Conservation (phyloP, 2,888 invertebrate species). For the Cantharis rufa region DNA sequence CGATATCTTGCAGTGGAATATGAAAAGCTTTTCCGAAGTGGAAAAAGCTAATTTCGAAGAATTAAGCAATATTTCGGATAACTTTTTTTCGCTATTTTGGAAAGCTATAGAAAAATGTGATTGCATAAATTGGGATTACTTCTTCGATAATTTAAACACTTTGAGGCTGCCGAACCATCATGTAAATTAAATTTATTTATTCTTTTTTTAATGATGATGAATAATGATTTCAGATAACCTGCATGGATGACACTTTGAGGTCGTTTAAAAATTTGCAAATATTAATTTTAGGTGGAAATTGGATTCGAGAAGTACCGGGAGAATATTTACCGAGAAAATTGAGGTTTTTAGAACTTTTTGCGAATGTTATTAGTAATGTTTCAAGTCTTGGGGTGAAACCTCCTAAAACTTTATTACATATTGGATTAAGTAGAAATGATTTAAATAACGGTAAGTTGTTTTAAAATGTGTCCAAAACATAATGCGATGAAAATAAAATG, state of each 20-base stretch:
- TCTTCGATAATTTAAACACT: conserved; percentile 37
- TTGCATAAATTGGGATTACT: conserved; percentile 40
- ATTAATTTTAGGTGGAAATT: conserved; percentile 58
- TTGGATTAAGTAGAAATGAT: conserved; percentile 61
- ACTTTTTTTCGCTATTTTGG: conserved; percentile 37
- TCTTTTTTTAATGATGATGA: background rate
- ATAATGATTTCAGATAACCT: conserved; percentile 61
- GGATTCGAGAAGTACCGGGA: conserved; percentile 49
- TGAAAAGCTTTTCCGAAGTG: conserved; percentile 33
- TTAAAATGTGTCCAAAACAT: background rate
- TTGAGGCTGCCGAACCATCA: conserved; percentile 41
- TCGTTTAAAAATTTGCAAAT: conserved; percentile 55
- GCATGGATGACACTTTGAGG: conserved; percentile 53
- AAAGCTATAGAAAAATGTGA: conserved; percentile 39
- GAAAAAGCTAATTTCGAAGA: conserved; percentile 35
- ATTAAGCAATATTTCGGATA: conserved; percentile 39
- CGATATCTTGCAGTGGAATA: conserved; percentile 39
- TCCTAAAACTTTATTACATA: conserved; percentile 56
- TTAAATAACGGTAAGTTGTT: conserved; percentile 47
- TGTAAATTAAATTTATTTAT: conserved; percentile 36
- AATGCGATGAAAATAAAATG: background rate
- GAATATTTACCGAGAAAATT: conserved; percentile 54
- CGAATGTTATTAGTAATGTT: conserved; percentile 56
- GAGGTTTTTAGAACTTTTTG: conserved; percentile 57
- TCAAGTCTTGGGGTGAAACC: conserved; percentile 47